A percentile compares a stretch with the other conserved stretches of the same genome.
phyloP scores from a whole-genome alignment of 1,140 invertebrate species.

The Aphelinus atriplicis region DNA sequence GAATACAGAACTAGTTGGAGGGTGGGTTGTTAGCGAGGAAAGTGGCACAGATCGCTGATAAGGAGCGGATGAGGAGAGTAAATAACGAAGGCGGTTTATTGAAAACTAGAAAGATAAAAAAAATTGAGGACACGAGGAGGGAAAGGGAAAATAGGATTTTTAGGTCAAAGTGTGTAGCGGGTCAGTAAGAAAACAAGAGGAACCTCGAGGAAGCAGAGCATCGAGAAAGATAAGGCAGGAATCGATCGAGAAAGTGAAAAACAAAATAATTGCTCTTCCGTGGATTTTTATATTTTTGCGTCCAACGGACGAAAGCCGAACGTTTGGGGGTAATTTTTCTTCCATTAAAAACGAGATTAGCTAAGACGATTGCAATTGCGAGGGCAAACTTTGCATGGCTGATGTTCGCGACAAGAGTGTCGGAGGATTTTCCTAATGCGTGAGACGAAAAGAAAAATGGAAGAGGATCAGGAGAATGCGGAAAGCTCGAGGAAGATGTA shows the following conservation, averaged over 20 bases:
- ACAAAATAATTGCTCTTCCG: neutral
- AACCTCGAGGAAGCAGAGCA: too few species aligned
- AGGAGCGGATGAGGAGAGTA: neutral
- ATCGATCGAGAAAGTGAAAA: neutral
- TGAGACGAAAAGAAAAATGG: neutral
- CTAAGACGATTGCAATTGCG: too few species aligned
- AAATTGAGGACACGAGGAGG: neutral
- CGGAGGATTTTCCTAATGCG: too few species aligned
- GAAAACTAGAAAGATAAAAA: conserved; percentile 22
- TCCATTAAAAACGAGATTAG: too few species aligned
- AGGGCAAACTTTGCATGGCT: too few species aligned
- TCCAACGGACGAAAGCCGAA: too few species aligned
- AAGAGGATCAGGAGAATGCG: neutral
- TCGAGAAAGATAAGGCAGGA: too few species aligned
- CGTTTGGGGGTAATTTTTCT: too few species aligned
- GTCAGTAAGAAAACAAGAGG: too few species aligned
- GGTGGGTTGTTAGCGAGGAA: neutral
- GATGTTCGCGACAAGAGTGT: too few species aligned
- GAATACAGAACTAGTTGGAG: neutral
- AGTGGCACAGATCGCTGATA: neutral
- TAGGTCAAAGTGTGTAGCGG: too few species aligned
- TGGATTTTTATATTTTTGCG: too few species aligned
- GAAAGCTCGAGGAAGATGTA: conserved; percentile 1
- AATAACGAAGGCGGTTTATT: neutral
- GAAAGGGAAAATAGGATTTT: neutral